Base-by-base conservation (phyloP, 2,888 invertebrate genomes). In the Acheta domesticus region DNA sequence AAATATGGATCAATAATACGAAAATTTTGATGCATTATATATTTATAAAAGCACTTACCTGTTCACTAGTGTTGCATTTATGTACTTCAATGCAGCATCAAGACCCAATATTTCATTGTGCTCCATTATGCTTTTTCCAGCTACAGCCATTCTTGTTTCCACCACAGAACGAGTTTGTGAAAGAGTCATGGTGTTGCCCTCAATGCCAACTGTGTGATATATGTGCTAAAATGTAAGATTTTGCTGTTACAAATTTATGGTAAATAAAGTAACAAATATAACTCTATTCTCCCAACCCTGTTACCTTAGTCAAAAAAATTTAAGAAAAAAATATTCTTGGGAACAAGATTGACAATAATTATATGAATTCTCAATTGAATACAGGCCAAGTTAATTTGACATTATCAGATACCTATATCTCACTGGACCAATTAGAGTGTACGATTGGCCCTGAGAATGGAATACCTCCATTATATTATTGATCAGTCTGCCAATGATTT, bases 31-130 rank as follows among this genome's bases (percentile, higher is more conserved):
- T 11, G 12, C 19, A 78, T 23, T 75, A 12, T 20, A 62, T 11
- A 36, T 79, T n/a, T 48, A 11, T 8, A 20, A 19, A 21, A 12
- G 12, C 12, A n/a, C 48, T 84, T 84, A 89, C 89, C 89, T 89
- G 83, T 93, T 93, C 76, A 95, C 89, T 82, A 95, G 88, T 80
- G 94, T 94, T n/a, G 92, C 90, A 86, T 95, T 91, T 82, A 99
- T 94, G 86, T 94, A 99, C 85, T 96, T 95, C 91, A 99, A 93
- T 0, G 99, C 99, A 36, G 96, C 92, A 87, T 99, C 98, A 85
- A 99, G 89, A 49, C 96, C 96, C 75, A 98, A 87, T 84, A 99
- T 96, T 89, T 99, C 99, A 89, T 98, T 98, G 86, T 99, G 99
- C 85, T 99, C 99, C 83, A 96, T 92, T 78, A 99, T 93, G 85